Evolutionary conservation across 1,140 invertebrate genomes (phyloP).

Genomic region (Eubasilissa regina): DNA sequence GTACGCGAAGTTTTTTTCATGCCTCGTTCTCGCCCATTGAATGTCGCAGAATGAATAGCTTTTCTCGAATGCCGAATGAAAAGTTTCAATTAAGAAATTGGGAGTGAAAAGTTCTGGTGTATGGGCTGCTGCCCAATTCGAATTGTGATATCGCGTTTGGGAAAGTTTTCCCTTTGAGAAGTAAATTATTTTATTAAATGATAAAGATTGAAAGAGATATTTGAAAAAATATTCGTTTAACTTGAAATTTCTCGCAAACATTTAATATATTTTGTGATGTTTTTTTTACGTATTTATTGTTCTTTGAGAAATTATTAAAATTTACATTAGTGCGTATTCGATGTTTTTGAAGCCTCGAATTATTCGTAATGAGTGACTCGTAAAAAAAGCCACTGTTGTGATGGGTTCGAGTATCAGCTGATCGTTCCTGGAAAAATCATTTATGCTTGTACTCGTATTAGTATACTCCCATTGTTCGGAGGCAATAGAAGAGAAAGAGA

Average conservation of each 20-base stretch:
- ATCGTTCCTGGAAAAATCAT: not conserved
- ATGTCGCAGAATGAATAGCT: constrained; percentile 13
- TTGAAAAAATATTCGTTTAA: too few species aligned
- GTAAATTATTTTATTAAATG: too few species aligned
- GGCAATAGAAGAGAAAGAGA: constrained; percentile 27
- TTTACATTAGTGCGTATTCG: too few species aligned
- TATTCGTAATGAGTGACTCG: not conserved
- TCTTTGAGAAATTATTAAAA: too few species aligned
- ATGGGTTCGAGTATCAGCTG: constrained; percentile 2
- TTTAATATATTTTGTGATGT: too few species aligned
- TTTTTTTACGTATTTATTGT: too few species aligned
- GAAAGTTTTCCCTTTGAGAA: too few species aligned
- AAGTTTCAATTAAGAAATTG: constrained; percentile 51
- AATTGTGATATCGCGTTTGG: not conserved
- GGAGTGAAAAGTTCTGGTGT: not conserved
- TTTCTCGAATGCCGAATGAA: constrained; percentile 28
- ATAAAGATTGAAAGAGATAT: too few species aligned
- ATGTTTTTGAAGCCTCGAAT: not conserved
- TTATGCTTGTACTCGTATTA: not conserved
- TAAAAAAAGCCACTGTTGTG: constrained; percentile 1
- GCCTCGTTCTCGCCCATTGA: constrained; percentile 32
- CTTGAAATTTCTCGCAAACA: too few species aligned
- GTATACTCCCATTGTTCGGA: constrained; percentile 16
- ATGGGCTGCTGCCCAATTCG: not conserved
- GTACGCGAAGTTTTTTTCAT: constrained; percentile 22